Base-by-base conservation (phyloP, 2,888 invertebrate species). In the Phanerotoma sp. region DNA sequence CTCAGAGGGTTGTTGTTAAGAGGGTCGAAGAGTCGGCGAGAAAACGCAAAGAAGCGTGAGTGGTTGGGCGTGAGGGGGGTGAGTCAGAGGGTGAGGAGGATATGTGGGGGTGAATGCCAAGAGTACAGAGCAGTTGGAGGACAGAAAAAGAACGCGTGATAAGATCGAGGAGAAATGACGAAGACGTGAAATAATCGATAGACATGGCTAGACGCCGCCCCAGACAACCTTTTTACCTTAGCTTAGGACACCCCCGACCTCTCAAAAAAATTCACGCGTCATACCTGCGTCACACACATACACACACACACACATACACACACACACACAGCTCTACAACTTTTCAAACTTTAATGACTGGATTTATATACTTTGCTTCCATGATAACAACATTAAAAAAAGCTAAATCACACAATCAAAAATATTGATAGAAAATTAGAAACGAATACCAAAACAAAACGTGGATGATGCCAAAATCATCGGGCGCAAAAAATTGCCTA, bases 181-280 rank as follows among this genome's bases (percentile, higher is more conserved):
- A 68, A 74, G 71, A 76, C 73, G 62, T 62, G 66, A 67, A 69
- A 71, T 74, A 74, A 79, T 79, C 78, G 77, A 79, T 79, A 78
- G 74, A 77, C 66, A 52, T 66, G 78, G 78, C 78, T 78, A 78
- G 78, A 79, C 78, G 73, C 74, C 74, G 74, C 74, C 74, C 74
- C 75, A 74, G 75, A 75, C 75, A 75, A 74, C 74, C 74, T 75
- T 75, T 74, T 72, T 25, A 15, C 73, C 70, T 73, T 66, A 68
- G 70, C 68, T 72, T 67, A 69, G 69, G 69, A 71, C 71, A 71
- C 66, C 66, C 65, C 54, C 68, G 62, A 68, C 65, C 68, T n/a
- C 68, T 68, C 69, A 65, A 68, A 67, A 66, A 70, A 37, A 37
- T 37, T 13, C 37, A 25, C 25, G 25, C 25, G 25, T 25, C 25